Conservation (phyloP, 1,140 invertebrate species). For the Ostrea edulis region DNA sequence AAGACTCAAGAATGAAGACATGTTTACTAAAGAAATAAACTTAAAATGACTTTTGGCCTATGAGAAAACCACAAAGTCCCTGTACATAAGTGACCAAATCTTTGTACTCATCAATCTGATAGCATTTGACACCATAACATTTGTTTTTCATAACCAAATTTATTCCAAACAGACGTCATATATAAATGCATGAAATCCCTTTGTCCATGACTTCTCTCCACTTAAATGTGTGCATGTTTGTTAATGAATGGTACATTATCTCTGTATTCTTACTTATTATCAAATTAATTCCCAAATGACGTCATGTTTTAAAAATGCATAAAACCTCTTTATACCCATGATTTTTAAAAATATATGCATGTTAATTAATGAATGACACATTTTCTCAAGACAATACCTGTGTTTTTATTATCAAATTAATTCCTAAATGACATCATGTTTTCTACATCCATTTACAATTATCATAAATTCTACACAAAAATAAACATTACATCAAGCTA, state of each 20-base stretch:
- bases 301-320: background rate
- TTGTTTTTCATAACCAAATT: background rate
- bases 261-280: background rate
- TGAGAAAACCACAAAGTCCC: background rate
- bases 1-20: background rate
- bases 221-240: too few species aligned
- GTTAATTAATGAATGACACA: background rate
- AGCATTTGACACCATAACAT: background rate
- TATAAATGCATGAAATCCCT: background rate
- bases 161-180: background rate
- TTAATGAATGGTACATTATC: background rate
- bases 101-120: background rate
- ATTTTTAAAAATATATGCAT: too few species aligned
- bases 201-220: background rate
- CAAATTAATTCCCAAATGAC: slow-evolving; percentile 22
- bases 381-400: background rate
- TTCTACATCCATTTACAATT: background rate
- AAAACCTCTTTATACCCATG: too few species aligned
- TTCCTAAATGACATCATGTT: background rate
- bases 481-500: background rate
- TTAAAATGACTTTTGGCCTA: background rate
- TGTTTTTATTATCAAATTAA: slow-evolving; percentile 12
- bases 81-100: background rate
- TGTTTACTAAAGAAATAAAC: background rate
- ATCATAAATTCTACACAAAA: background rate